Evolutionary conservation across 2,888 invertebrate species (phyloP), one percentile per base, ranked within the genome.

Genomic region (Nipponacmea schrenckii): DNA sequence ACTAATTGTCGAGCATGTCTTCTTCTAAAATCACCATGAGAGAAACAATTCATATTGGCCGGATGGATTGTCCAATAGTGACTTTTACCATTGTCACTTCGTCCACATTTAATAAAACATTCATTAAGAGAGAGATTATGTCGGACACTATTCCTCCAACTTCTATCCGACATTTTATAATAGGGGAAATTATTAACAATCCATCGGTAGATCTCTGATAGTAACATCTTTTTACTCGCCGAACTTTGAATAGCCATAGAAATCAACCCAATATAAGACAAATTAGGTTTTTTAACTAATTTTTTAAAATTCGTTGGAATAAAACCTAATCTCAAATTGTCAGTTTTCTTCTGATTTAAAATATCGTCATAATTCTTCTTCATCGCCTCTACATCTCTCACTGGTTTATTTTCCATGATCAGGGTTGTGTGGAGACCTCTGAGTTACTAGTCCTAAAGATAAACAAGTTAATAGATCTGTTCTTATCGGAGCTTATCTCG

Each of bases 91-190:
- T 68, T 74, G 15, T 77, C 77, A 20, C 69, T 62, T 24, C 73
- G 31, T 24, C 71, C 68, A 46, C 74, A 45, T 62, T 78, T 78
- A 45, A 77, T 67, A 71, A 79, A 79, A 66, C 79, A 79, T 66
- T 79, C 79, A 72, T 79, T 79, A 24, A 79, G 71, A 44, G 73
- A 73, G 65, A 79, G 73, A 67, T 79, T 79, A 46, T 79, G 79
- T 14, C 79, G 72, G 66, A 79, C 68, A 64, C 74, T 74, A 72
- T 79, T 79, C 46, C 75, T 69, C 79, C 79, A 79, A 48, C 71
- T 69, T 44, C 68, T 67, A 48, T 78, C 72, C 45, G 64, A 46
- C 24, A 62, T 68, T 45, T 70, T 50, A 72, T 70, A 78, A 63
- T 76, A 75, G n/a, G 78, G 69, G 70, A 77, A 74, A 67, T 76